Evolutionary conservation across 2,113 vertebrate genomes (phyloP), one percentile per base, ranked within the genome.

Genomic region (Tylochromis polylepis): DNA sequence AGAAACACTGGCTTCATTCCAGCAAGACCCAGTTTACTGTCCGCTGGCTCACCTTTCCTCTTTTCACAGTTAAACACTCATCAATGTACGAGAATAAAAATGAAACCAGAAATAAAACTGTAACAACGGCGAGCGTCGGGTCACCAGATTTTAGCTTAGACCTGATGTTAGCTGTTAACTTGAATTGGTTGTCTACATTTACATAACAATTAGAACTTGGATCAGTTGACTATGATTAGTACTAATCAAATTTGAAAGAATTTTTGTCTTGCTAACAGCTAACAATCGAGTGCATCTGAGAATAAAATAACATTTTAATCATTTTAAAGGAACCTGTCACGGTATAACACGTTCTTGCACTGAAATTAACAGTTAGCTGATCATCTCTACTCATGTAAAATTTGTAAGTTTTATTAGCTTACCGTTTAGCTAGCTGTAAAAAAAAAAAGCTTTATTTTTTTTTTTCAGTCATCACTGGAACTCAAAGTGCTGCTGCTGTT

Each of bases 1-100:
- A 62, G 20, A 55, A 15, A 36, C 38, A 11, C 2, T 11, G 49
- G 82, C 88, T 88, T 91, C 79, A 89, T 81, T 83, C 87, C 85
- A 84, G 79, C 3, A 24, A 57, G 11, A 15, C 1, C 16, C n/a
- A 38, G 12, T 27, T 79, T 41, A 31, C 56, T 31, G 22, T 58
- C 22, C 5, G n/a, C 43, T 41, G 22, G 16, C 51, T 6, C 16
- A 70, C 3, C 34, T 5, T 4, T 18, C 11, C 11, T 20, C 51
- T 20, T 43, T 51, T 72, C 18, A 27, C 65, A 56, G 65, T 57
- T 83, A 72, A 11, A 31, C 18, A 31, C 27, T 8, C 7, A n/a
- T 16, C 53, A 38, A 51, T 18, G 6, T 24, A 38, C 41, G 11
- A 41, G 11, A 62, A 65, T 18, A 53, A 16, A 49, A 53, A 65